phyloP scores from a whole-genome alignment of 37 sponge, comb jelly and placozoan genomes.

The Halichondria panicea region DNA sequence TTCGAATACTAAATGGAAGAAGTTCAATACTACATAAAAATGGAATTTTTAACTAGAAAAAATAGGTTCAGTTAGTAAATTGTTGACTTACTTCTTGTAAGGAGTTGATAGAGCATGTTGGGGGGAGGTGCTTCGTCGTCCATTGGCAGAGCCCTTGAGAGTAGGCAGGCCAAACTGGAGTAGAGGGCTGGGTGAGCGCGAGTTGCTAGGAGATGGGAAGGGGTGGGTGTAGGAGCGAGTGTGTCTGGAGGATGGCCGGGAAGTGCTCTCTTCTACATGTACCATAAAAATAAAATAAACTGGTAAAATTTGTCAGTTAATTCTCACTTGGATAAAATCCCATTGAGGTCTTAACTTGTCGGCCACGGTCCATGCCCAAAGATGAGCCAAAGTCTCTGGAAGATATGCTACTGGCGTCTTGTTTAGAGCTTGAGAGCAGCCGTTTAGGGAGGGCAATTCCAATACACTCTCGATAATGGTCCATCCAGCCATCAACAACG shows the following conservation, averaged over 20 bases:
- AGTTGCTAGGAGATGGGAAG: slow-evolving; percentile 1
- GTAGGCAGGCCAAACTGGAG: neutral
- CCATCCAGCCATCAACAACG: slow-evolving; percentile 78
- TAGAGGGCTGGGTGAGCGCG: slow-evolving; percentile 8
- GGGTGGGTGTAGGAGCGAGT: slow-evolving; percentile 54
- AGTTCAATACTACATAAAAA: too few relatives aligned
- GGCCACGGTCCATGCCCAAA: too few relatives aligned
- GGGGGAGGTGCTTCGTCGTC: too few relatives aligned
- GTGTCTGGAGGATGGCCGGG: slow-evolving; percentile 5
- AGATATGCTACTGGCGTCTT: too few relatives aligned
- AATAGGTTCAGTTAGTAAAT: too few relatives aligned
- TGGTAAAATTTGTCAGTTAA: neutral
- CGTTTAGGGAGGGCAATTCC: slow-evolving; percentile 47
- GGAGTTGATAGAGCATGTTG: too few relatives aligned
- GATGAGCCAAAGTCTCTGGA: too few relatives aligned
- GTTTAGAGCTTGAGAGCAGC: too few relatives aligned
- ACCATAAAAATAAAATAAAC: neutral
- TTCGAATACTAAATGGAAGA: too few relatives aligned
- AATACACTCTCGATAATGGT: slow-evolving; percentile 49
- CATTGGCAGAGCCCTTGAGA: neutral
- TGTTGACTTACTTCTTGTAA: too few relatives aligned
- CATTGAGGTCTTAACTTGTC: slow-evolving; percentile 3
- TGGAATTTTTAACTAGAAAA: too few relatives aligned
- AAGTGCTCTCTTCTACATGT: neutral
- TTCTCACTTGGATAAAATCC: slow-evolving; percentile 2